Percentiles rank a stretch among this genome's conserved stretches.
phyloP scores from a whole-genome alignment of 64 coral and sea anemone species.

The Montipora foliosa region DNA sequence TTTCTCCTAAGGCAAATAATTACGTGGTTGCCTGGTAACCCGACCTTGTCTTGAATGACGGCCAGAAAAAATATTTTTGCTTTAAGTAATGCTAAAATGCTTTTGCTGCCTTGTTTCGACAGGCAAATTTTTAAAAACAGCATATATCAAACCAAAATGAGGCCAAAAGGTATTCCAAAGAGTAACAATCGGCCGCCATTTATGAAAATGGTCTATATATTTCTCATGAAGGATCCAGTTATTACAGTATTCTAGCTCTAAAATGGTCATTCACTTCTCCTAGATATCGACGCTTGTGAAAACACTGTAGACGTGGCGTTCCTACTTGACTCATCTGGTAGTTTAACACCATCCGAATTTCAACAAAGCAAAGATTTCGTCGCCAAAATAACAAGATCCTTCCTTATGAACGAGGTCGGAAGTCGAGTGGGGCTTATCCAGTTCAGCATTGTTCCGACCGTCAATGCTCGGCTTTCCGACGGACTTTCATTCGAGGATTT shows the following conservation, averaged over 20 bases:
- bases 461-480: slow-evolving; percentile 33
- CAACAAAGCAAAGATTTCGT: slow-evolving; percentile 56
- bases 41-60: too few species aligned
- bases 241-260: background rate
- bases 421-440: slow-evolving; percentile 53
- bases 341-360: slow-evolving; percentile 27
- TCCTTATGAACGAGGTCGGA: slow-evolving; percentile 43
- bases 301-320: slow-evolving; percentile 46
- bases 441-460: slow-evolving; percentile 40
- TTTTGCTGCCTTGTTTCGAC: too few species aligned
- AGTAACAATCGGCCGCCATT: too few species aligned
- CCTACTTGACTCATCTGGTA: slow-evolving; percentile 45
- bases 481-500: slow-evolving; percentile 1
- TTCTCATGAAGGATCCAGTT: too few species aligned
- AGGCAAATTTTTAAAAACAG: too few species aligned
- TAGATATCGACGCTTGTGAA: slow-evolving; percentile 45
- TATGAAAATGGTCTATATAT: too few species aligned
- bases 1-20: too few species aligned
- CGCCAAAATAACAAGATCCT: slow-evolving; percentile 2
- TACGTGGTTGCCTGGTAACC: too few species aligned
- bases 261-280: background rate
- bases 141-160: too few species aligned
- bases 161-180: too few species aligned
- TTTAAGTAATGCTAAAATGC: too few species aligned
- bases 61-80: too few species aligned